These are phyloP conservation scores for Platycercus adscitus DNA, from an alignment of 2,113 vertebrate species.

Conservation along the genomic window DNA sequence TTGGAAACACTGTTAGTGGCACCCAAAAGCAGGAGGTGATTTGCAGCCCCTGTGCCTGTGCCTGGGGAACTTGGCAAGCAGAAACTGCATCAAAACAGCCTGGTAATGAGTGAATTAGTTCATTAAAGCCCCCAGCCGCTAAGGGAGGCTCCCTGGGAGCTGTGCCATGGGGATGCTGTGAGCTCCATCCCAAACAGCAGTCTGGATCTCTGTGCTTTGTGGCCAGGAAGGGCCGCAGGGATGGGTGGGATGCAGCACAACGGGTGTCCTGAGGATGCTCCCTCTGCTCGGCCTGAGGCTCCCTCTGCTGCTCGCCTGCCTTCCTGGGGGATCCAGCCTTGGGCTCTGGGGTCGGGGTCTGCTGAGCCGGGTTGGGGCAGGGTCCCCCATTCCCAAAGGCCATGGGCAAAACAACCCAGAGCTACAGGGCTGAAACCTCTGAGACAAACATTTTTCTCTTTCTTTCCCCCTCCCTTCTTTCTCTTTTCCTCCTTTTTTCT, in stretches of 20 bases:
- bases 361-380: neutral
- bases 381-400: neutral
- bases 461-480: too few relatives aligned
- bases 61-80: neutral
- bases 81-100: neutral
- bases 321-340: neutral
- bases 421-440: neutral
- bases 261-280: neutral
- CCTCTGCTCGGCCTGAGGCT: neutral
- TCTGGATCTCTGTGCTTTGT: neutral
- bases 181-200: neutral
- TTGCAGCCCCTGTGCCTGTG: neutral
- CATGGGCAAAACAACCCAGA: neutral
- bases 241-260: neutral
- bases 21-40: neutral
- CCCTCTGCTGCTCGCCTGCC: neutral
- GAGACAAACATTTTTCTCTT: neutral
- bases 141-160: neutral
- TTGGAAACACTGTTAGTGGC: neutral
- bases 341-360: neutral
- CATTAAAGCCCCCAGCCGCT: neutral
- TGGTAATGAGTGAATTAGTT: neutral
- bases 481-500: neutral
- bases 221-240: fast-evolving
- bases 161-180: neutral